Conservation (phyloP, 2,888 invertebrate genomes). For the Aethes cnicana region DNA sequence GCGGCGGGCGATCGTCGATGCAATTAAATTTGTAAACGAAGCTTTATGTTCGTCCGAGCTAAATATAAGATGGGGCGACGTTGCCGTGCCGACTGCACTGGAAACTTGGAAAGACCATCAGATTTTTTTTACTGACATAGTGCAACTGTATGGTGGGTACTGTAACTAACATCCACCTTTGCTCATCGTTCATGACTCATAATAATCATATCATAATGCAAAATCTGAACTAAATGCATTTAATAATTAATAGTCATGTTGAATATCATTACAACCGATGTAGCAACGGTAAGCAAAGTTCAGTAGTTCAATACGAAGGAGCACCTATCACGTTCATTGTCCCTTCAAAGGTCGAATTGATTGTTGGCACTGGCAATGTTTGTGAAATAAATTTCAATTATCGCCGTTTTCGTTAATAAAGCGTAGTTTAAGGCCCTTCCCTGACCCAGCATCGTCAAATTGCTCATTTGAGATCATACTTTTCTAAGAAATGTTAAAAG, state of each 20-base stretch:
- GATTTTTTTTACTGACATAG: slow-evolving; percentile 48
- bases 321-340: slow-evolving; percentile 65
- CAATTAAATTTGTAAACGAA: slow-evolving; percentile 79
- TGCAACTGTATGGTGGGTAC: too few relatives aligned
- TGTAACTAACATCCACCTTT: too few relatives aligned
- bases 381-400: slow-evolving; percentile 39
- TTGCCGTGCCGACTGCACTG: slow-evolving; percentile 54
- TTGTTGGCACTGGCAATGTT: slow-evolving; percentile 34
- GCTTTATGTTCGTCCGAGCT: slow-evolving; percentile 67
- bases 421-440: slow-evolving; percentile 42
- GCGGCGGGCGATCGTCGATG: slow-evolving; percentile 77
- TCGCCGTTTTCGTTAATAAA: slow-evolving; percentile 43
- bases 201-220: slow-evolving; percentile 38
- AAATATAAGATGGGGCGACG: slow-evolving; percentile 67
- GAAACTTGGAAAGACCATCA: slow-evolving; percentile 42
- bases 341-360: slow-evolving; percentile 64
- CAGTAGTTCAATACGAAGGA: slow-evolving; percentile 68
- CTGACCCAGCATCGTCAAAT: slow-evolving; percentile 35
- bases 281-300: slow-evolving; percentile 66
- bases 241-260: slow-evolving; percentile 40
- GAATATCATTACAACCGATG: slow-evolving; percentile 50
- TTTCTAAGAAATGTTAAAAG: too few relatives aligned
- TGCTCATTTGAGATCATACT: too few relatives aligned
- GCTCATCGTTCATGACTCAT: slow-evolving; percentile 14
- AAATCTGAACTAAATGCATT: slow-evolving; percentile 40